A percentile compares a stretch with the other conserved stretches of the same genome.
These are phyloP conservation scores for Zoanthus sansibaricus DNA, from an alignment of 92 coral and sea anemone species.

Conservation along the genomic window DNA sequence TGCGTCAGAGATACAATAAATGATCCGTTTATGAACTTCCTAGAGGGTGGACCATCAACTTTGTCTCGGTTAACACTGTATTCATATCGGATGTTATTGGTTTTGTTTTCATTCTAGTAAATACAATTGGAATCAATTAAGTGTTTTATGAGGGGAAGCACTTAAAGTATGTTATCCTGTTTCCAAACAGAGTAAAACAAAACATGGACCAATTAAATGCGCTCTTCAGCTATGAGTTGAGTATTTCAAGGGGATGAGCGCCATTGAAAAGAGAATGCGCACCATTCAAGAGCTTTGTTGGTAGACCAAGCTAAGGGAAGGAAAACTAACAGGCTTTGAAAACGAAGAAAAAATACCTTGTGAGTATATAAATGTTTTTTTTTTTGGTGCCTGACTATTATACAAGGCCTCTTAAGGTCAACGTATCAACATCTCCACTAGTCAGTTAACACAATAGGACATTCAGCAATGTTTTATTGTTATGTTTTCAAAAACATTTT, in stretches of 20 bases:
- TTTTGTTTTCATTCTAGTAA: not conserved
- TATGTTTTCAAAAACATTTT: no score
- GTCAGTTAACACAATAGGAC: no score
- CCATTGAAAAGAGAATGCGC: no score
- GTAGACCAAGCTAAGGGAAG: no score
- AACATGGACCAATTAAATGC: not conserved
- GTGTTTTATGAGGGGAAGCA: conserved; percentile 3
- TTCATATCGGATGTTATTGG: not conserved
- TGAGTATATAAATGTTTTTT: no score
- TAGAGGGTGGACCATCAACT: not conserved
- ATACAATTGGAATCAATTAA: not conserved
- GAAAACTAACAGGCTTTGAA: no score
- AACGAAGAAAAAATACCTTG: no score
- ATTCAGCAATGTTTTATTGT: no score
- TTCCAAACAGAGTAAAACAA: not conserved
- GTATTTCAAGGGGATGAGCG: not conserved
- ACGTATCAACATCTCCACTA: no score
- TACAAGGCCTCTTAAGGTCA: no score
- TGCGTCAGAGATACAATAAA: not conserved
- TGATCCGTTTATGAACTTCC: not conserved
- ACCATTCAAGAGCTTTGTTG: no score
- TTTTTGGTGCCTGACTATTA: no score
- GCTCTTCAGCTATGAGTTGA: not conserved
- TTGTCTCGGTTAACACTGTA: not conserved
- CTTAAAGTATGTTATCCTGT: conserved; percentile 2